Conservation (phyloP, 2,797 vertebrate genomes). For the Intellagama lesueurii region DNA sequence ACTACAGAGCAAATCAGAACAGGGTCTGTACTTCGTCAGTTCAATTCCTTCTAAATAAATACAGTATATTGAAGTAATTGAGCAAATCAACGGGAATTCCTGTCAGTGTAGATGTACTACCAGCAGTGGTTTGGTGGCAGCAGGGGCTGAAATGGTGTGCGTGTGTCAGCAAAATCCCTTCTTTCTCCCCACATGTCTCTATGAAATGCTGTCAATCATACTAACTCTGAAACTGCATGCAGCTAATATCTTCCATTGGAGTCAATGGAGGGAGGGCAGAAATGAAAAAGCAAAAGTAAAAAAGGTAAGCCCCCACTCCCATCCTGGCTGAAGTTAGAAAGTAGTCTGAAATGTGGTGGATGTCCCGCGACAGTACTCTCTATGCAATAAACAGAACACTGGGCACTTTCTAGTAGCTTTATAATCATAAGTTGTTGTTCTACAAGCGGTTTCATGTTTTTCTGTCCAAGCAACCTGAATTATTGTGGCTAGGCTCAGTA, state of each 20-base stretch:
- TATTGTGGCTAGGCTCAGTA: neutral
- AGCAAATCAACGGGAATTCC: neutral
- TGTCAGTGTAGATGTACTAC: neutral
- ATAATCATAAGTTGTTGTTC: neutral
- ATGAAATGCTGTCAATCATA: neutral
- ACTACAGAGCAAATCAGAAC: neutral
- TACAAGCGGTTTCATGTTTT: neutral
- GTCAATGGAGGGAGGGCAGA: neutral
- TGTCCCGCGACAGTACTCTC: too few relatives aligned
- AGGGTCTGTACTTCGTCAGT: neutral
- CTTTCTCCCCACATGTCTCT: neutral
- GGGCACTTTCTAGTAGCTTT: neutral
- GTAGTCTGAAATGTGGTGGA: neutral
- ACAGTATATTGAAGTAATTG: neutral
- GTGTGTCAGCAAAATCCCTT: neutral
- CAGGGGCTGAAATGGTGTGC: neutral
- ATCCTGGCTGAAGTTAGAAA: neutral
- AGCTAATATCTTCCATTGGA: neutral
- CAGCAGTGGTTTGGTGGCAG: neutral
- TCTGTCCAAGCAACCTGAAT: neutral
- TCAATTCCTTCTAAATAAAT: slow-evolving; percentile 1
- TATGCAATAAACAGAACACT: neutral
- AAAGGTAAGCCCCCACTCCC: neutral
- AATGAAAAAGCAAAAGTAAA: neutral
- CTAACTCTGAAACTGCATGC: neutral